These are phyloP conservation scores for Sprattus sprattus DNA, from an alignment of 2,113 vertebrate species.

Conservation along the genomic window DNA sequence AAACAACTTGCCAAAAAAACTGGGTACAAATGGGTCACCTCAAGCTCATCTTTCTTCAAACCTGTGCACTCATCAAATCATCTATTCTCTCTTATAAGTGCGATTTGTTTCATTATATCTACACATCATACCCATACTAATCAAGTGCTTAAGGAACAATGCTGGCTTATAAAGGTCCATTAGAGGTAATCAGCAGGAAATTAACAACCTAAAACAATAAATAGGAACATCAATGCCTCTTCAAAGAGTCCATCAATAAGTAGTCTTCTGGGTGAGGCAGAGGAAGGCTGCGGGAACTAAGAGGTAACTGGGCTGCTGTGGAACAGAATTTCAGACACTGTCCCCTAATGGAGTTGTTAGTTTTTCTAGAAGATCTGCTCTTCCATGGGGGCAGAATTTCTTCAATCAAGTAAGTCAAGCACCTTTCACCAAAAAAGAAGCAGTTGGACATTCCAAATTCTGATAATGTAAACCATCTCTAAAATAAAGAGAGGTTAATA, in stretches of 20 bases:
- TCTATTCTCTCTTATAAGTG: too few relatives aligned
- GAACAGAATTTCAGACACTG: not conserved
- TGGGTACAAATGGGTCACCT: not conserved
- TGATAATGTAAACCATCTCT: too few relatives aligned
- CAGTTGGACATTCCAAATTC: not conserved
- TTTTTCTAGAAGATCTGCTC: not conserved
- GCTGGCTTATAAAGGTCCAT: not conserved
- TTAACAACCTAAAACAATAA: not conserved
- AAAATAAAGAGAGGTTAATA: not conserved
- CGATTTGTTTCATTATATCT: not conserved
- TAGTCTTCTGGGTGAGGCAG: not conserved
- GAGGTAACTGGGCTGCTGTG: not conserved
- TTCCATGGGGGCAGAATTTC: not conserved
- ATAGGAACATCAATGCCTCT: not conserved
- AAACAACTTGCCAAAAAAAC: too few relatives aligned
- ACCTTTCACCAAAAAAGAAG: not conserved
- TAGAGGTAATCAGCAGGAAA: not conserved
- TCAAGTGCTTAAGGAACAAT: not conserved
- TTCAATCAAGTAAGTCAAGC: not conserved
- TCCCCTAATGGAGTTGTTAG: not conserved
- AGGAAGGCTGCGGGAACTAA: not conserved
- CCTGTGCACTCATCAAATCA: too few relatives aligned
- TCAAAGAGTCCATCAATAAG: not conserved
- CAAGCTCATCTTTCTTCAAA: not conserved
- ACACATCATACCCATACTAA: not conserved